Percentiles rank a stretch among this genome's conserved stretches.
Conservation (phyloP, 2,888 invertebrate genomes). For the Craniophora ligustri region DNA sequence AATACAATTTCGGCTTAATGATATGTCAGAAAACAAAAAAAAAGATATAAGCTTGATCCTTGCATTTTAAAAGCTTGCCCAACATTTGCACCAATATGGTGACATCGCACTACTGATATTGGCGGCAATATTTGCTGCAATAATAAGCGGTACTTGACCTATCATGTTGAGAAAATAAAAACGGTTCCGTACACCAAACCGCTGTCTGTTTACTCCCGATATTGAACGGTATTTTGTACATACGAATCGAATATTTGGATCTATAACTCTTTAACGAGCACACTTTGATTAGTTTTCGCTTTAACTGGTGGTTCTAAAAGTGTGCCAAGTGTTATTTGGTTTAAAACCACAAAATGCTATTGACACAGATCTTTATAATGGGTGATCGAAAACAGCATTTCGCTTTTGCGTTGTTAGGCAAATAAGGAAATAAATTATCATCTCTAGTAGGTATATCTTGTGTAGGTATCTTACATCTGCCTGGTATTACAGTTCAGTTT, state of each 20-base stretch:
- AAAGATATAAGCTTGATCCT: no score
- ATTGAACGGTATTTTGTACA: slow-evolving; percentile 45
- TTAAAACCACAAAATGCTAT: slow-evolving; percentile 24
- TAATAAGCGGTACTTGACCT: slow-evolving; percentile 18
- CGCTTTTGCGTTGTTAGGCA: slow-evolving; percentile 17
- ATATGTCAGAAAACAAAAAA: no score
- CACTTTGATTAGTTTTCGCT: slow-evolving; percentile 33
- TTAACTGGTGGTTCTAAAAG: slow-evolving; percentile 29
- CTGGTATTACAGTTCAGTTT: no score
- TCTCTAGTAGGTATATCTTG: slow-evolving; percentile 1
- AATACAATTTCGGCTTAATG: no score
- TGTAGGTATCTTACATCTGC: no score
- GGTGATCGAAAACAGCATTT: slow-evolving; percentile 18
- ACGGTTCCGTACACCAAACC: slow-evolving; percentile 20
- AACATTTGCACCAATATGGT: slow-evolving; percentile 9
- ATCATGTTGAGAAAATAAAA: slow-evolving; percentile 34
- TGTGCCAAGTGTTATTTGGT: slow-evolving; percentile 31
- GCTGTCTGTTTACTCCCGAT: slow-evolving; percentile 34
- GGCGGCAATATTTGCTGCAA: slow-evolving; percentile 18
- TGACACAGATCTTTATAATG: slow-evolving; percentile 27
- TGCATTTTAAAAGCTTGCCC: no score
- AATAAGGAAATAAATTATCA: slow-evolving; percentile 18
- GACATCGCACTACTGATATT: slow-evolving; percentile 8
- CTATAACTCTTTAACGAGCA: slow-evolving; percentile 25
- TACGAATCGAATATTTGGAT: slow-evolving; percentile 28